Conservation (phyloP, 30 jellyfish, hydroid and myxozoan species). For the Rhopilema esculentum region DNA sequence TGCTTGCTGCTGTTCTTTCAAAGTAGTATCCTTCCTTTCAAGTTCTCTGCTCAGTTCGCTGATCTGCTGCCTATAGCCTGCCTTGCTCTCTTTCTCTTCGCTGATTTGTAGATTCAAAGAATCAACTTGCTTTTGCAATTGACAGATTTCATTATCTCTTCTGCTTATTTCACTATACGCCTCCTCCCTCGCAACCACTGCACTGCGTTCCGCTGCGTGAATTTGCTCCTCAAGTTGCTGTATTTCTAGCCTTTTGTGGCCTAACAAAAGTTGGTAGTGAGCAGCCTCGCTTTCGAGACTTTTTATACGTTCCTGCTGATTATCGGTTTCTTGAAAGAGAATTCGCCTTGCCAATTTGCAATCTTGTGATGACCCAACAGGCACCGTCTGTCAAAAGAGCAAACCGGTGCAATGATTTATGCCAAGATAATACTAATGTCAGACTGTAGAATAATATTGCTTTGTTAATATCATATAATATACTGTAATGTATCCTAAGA, state of each 20-base stretch:
- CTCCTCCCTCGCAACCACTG: slow-evolving; percentile 34
- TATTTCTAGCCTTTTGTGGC: slow-evolving; percentile 82
- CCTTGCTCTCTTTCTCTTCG: slow-evolving; percentile 59
- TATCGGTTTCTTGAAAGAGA: slow-evolving; percentile 15
- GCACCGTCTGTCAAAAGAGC: background rate
- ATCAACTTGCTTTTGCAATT: slow-evolving; percentile 32
- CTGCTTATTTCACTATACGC: slow-evolving; percentile 38
- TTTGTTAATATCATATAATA: no score
- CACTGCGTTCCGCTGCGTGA: slow-evolving; percentile 15
- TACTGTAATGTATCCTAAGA: background rate
- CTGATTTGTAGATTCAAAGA: slow-evolving; percentile 33
- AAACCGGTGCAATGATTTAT: background rate
- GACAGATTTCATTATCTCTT: slow-evolving; percentile 27
- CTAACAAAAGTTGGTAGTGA: slow-evolving; percentile 81
- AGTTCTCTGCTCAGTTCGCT: slow-evolving; percentile 34
- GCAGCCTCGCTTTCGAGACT: slow-evolving; percentile 91
- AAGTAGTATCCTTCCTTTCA: slow-evolving; percentile 2
- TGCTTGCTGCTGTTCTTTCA: slow-evolving; percentile 71
- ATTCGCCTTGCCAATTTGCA: slow-evolving; percentile 70
- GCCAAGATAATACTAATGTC: no score
- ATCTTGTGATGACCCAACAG: slow-evolving; percentile 10
- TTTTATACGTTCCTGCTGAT: slow-evolving; percentile 58
- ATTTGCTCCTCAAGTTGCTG: slow-evolving; percentile 72
- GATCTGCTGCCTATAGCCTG: slow-evolving; percentile 19
- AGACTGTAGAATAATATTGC: no score